phyloP scores from a whole-genome alignment of 2,113 vertebrate species.

The Marmota flaviventris region DNA sequence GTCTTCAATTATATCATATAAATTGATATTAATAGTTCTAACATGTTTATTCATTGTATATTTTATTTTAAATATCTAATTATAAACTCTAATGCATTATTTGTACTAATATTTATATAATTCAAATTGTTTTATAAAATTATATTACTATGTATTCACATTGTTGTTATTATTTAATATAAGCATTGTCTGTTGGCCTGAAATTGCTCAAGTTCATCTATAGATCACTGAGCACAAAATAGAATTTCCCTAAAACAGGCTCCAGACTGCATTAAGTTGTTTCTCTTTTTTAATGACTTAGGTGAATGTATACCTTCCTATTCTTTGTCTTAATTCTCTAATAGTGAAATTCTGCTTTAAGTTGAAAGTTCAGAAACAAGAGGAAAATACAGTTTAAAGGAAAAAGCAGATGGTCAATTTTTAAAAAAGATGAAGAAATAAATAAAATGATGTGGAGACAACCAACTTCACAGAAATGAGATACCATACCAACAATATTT shows the following conservation, averaged over 20 bases:
- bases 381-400: conserved; percentile 44
- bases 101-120: background rate
- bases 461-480: background rate
- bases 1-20: background rate
- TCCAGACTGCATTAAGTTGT: background rate
- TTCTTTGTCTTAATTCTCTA: conserved; percentile 31
- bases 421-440: background rate
- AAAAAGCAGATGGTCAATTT: conserved; percentile 19
- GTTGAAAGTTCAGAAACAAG: conserved; percentile 18
- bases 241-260: background rate
- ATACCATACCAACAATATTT: conserved; percentile 27
- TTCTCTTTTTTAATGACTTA: background rate
- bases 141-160: background rate
- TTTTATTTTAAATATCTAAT: background rate
- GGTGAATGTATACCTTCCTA: background rate
- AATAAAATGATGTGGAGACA: conserved; percentile 29
- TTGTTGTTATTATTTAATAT: conserved; percentile 9
- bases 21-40: background rate
- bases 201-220: background rate
- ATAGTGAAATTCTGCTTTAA: conserved; percentile 33
- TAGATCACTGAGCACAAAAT: background rate
- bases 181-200: background rate
- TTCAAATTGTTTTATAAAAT: background rate
- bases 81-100: background rate
- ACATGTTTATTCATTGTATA: background rate